Evolutionary conservation across 2,888 invertebrate genomes (phyloP).

Genomic region (Spilosoma lubricipeda): DNA sequence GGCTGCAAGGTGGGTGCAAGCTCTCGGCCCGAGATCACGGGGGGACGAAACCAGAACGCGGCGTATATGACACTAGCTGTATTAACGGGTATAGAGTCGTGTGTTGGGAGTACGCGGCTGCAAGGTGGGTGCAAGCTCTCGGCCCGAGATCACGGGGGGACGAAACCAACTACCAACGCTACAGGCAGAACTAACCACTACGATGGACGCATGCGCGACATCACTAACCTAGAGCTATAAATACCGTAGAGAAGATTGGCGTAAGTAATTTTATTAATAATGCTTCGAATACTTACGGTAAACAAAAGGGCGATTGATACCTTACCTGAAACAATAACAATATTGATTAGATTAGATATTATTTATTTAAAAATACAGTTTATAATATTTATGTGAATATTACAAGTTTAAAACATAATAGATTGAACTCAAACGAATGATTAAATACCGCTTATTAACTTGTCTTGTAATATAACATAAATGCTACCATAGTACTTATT

Average conservation of each 20-base stretch:
- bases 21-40: conserved; percentile 45
- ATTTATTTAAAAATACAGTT: neutral
- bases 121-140: conserved; percentile 31
- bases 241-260: neutral
- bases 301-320: neutral
- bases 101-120: conserved; percentile 30
- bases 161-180: conserved; percentile 43
- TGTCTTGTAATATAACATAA: neutral
- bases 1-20: conserved; percentile 31
- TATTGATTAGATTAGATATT: neutral
- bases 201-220: conserved; percentile 65
- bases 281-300: conserved; percentile 36
- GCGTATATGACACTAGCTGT: conserved; percentile 6
- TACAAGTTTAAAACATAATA: no score
- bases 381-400: no score
- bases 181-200: conserved; percentile 60
- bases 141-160: conserved; percentile 45
- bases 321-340: conserved; percentile 56
- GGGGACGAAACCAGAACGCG: conserved; percentile 39
- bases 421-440: no score
- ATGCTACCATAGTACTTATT: neutral
- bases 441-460: neutral
- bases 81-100: conserved; percentile 3
- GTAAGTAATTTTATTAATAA: neutral
- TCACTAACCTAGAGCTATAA: conserved; percentile 18